These are phyloP conservation scores for Sceliomorpha sp. DNA, from an alignment of 2,888 invertebrate genomes.

Conservation along the genomic window DNA sequence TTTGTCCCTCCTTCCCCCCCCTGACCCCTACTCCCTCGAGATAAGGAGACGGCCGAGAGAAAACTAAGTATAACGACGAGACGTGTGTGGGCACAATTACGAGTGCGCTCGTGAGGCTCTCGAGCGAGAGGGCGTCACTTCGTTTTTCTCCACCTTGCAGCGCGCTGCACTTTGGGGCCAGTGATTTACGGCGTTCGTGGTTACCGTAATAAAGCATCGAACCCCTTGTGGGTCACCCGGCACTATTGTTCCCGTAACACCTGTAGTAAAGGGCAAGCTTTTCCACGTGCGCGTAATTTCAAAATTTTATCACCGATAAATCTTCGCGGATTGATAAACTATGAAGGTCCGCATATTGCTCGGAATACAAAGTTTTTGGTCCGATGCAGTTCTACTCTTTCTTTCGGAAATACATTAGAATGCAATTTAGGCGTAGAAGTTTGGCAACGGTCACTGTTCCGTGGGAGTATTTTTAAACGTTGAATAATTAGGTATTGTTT, in stretches of 20 bases:
- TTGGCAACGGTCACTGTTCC: too few species aligned
- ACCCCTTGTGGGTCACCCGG: constrained; percentile 63
- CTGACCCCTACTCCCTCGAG: too few species aligned
- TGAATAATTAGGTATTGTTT: too few species aligned
- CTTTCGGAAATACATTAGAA: not conserved
- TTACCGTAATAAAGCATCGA: constrained; percentile 67
- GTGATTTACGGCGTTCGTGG: constrained; percentile 66
- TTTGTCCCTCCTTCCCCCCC: too few species aligned
- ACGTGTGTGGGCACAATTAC: constrained; percentile 39
- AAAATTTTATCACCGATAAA: constrained; percentile 56
- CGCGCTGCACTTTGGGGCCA: constrained; percentile 56
- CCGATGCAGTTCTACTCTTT: not conserved
- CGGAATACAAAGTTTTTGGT: constrained; percentile 9
- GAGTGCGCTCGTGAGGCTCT: constrained; percentile 24
- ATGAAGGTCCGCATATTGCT: constrained; percentile 25
- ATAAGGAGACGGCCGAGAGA: too few species aligned
- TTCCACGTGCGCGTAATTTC: constrained; percentile 54
- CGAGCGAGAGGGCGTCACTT: constrained; percentile 42
- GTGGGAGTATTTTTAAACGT: too few species aligned
- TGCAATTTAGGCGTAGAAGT: too few species aligned
- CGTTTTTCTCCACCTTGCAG: constrained; percentile 56
- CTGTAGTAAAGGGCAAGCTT: constrained; percentile 55
- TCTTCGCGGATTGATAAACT: constrained; percentile 51
- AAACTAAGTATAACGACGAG: constrained; percentile 17
- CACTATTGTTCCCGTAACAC: constrained; percentile 61